Evolutionary conservation across 2,888 invertebrate genomes (phyloP), one percentile per base, ranked within the genome.

Genomic region (Lottia scabra): DNA sequence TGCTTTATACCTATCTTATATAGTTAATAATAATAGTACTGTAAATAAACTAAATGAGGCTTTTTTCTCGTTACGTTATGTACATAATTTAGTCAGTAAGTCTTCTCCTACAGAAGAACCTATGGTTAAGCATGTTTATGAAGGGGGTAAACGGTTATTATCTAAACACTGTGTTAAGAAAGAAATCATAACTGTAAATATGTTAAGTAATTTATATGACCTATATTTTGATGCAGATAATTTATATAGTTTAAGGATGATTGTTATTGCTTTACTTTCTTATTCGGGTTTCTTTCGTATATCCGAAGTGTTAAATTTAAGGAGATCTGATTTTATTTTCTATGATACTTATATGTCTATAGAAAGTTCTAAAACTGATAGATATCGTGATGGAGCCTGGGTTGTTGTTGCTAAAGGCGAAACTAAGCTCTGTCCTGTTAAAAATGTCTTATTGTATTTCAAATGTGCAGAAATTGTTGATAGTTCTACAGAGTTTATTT

Each of bases 361-460:
- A 43, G 63, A 62, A 46, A 27, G 65, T 10, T 66, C 63, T 48
- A 67, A 70, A 70, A 74, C 70, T 1, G 70, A 70, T 67, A 74
- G 65, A n/a, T 68, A 64, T 48, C 16, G 65, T 10, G 68, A 72
- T 64, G 64, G 68, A 1, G 64, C 48, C 48, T 67, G 63, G 23
- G 30, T 71, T 8, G 19, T 71, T 15, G 64, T 71, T 19, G 27
- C 67, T 15, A 26, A 27, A 26, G 67, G 43, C 13, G 44, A 30
- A 13, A 56, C 67, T 0, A 44, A 71, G 16, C 27, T 71, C 23
- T 67, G 71, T 64, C 71, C 71, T n/a, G 71, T 67, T 0, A 67
- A 63, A 10, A 71, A 71, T 71, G n/a, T 71, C 16, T 30, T 64
- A 30, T 30, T 45, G 27, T 71, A 71, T 27, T 19, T 66, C 2